phyloP scores from a whole-genome alignment of 2,888 invertebrate genomes.

The Callimorpha dominula region DNA sequence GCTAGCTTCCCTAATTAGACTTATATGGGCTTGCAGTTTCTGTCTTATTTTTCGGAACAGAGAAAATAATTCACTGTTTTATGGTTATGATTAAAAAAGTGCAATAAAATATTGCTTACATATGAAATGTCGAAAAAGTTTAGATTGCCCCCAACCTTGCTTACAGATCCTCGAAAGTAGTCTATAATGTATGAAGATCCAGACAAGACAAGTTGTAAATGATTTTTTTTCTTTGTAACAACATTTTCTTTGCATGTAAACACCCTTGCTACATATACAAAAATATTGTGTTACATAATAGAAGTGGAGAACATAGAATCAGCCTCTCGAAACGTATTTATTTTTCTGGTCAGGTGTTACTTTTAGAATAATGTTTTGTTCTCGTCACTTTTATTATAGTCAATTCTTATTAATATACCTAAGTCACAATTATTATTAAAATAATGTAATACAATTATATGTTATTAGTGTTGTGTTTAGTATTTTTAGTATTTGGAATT shows the following conservation, averaged over 20 bases:
- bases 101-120: neutral
- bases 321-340: constrained; percentile 6
- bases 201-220: neutral
- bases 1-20: too few relatives aligned
- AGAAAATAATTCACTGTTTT: too few relatives aligned
- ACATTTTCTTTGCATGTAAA: too few relatives aligned
- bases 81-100: neutral
- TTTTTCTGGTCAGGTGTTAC: constrained; percentile 8
- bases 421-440: constrained; percentile 62
- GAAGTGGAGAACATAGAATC: neutral
- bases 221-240: neutral
- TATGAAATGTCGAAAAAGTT: neutral
- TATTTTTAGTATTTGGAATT: constrained; percentile 34
- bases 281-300: neutral
- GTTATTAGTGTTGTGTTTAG: constrained; percentile 48
- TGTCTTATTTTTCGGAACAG: too few relatives aligned
- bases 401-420: constrained; percentile 64
- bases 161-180: neutral
- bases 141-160: neutral
- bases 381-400: constrained; percentile 79
- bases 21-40: too few relatives aligned
- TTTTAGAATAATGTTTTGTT: constrained; percentile 65
- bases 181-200: neutral
- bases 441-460: constrained; percentile 48
- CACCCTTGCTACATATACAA: too few relatives aligned